Percentiles rank a stretch among this genome's conserved stretches.
Evolutionary conservation across 1,140 invertebrate genomes (phyloP).

Genomic region (Drosophila triauraria): DNA sequence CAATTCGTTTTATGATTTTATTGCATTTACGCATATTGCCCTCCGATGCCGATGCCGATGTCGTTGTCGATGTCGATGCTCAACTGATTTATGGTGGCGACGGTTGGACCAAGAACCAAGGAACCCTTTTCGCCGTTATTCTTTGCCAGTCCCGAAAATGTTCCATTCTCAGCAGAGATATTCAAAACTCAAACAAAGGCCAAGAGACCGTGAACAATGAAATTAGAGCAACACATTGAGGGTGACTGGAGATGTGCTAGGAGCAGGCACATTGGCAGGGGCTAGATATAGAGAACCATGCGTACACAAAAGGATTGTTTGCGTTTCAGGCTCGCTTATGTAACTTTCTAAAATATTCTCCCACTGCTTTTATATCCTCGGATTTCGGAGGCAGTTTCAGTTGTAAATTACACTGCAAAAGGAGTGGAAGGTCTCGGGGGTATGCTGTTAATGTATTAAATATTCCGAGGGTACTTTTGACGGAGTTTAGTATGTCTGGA

Average conservation of each 20-base stretch:
- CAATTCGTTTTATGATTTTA: conserved; percentile 83
- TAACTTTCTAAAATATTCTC: conserved; percentile 67
- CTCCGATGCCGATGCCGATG: conserved; percentile 24
- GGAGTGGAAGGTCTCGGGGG: conserved; percentile 5
- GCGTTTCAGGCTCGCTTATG: conserved; percentile 55
- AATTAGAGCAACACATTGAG: conserved; percentile 78
- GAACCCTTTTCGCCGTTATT: conserved; percentile 57
- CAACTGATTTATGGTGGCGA: conserved; percentile 76
- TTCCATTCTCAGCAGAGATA: conserved; percentile 44
- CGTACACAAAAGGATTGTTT: conserved; percentile 69
- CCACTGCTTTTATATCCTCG: conserved; percentile 1
- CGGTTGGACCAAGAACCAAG: conserved; percentile 47
- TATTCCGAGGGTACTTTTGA: not conserved
- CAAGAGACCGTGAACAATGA: conserved; percentile 81
- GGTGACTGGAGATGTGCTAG: conserved; percentile 48
- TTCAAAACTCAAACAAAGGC: conserved; percentile 76
- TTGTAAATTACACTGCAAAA: conserved; percentile 19
- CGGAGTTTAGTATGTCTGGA: no score
- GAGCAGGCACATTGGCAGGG: conserved; percentile 16
- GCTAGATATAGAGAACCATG: conserved; percentile 10
- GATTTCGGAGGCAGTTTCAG: conserved; percentile 17
- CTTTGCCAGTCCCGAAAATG: conserved; percentile 16
- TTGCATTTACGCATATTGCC: conserved; percentile 81
- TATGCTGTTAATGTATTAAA: not conserved
- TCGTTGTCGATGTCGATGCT: conserved; percentile 58